These are phyloP conservation scores for Paramormyrops kingsleyae DNA, from an alignment of 2,113 vertebrate genomes.

Conservation along the genomic window DNA sequence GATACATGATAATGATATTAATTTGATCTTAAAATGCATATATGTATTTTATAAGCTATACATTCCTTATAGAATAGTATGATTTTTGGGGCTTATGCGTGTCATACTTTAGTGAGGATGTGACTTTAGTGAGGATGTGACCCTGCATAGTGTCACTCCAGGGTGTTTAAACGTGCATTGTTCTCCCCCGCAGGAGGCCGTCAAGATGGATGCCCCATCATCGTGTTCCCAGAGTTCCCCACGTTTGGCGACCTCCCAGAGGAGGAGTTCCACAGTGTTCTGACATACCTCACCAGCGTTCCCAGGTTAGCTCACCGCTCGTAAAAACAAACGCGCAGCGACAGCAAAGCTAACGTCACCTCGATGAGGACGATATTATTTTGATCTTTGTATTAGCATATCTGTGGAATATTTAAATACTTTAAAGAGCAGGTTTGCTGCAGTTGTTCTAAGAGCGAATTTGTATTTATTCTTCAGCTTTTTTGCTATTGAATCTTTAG, in stretches of 20 bases:
- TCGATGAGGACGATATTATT: neutral
- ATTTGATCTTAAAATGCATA: neutral
- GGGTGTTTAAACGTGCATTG: neutral
- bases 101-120: neutral
- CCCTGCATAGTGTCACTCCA: neutral
- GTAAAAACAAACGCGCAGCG: neutral
- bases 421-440: neutral
- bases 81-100: neutral
- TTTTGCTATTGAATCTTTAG: neutral
- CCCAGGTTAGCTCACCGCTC: constrained; percentile 68
- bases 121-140: neutral
- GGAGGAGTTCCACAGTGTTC: constrained; percentile 86
- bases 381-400: neutral
- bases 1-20: neutral
- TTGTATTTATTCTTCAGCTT: neutral
- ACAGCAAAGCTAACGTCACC: neutral
- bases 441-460: neutral
- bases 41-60: neutral
- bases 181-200: constrained; percentile 70
- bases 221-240: constrained; percentile 93
- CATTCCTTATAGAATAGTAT: neutral
- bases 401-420: neutral
- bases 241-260: constrained; percentile 84
- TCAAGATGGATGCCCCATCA: constrained; percentile 85
- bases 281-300: constrained; percentile 89